Evolutionary conservation across 2,113 vertebrate genomes (phyloP).

Genomic region (Oreochromis niloticus): DNA sequence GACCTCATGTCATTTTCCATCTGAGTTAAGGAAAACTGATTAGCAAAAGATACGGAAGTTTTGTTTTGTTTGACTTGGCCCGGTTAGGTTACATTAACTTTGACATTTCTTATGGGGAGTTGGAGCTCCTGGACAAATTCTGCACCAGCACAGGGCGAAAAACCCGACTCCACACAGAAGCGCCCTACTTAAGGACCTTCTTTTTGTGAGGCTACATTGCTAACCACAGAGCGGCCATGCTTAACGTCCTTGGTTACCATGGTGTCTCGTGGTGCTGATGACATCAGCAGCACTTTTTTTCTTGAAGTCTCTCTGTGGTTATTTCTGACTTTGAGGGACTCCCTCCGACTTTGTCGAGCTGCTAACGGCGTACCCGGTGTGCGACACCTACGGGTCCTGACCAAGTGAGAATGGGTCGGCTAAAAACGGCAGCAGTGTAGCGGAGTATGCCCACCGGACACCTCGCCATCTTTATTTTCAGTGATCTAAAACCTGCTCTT

Average conservation of each 20-base stretch:
- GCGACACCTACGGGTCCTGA: neutral
- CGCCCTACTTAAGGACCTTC: too few relatives aligned
- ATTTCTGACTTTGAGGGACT: neutral
- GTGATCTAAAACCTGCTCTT: neutral
- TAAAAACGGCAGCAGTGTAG: neutral
- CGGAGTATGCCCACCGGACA: neutral
- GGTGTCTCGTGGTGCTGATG: neutral
- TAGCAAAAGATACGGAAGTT: neutral
- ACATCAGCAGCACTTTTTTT: neutral
- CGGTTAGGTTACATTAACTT: neutral
- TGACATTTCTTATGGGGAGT: neutral
- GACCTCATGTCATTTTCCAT: fast-evolving
- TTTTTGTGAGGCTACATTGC: too few relatives aligned
- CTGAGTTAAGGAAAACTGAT: neutral
- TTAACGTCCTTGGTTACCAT: neutral
- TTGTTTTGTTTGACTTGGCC: neutral
- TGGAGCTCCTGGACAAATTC: neutral
- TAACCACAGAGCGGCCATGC: neutral
- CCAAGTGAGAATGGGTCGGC: neutral
- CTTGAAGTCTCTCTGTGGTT: neutral
- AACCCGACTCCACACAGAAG: neutral
- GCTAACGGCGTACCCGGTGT: neutral
- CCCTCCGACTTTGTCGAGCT: neutral
- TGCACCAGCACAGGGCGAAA: neutral
- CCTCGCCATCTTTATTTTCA: neutral